Evolutionary conservation across 2,797 vertebrate species (phyloP).

Genomic region (Triplophysa yarkandensis): DNA sequence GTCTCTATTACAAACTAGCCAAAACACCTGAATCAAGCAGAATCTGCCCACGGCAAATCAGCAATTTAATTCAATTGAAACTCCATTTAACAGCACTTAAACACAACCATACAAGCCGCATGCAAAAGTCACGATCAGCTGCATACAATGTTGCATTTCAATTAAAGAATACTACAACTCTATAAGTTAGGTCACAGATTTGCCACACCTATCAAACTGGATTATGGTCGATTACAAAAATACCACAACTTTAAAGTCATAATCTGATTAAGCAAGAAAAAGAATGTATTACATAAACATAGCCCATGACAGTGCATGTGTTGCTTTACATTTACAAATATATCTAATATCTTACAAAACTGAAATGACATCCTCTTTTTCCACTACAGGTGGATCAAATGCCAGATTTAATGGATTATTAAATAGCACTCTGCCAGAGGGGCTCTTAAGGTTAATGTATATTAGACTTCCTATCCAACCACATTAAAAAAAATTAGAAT

Average conservation of each 20-base stretch:
- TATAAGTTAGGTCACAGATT: not conserved
- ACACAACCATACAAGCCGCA: not conserved
- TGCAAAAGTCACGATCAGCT: not conserved
- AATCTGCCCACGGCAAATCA: constrained; percentile 24
- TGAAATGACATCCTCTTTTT: not conserved
- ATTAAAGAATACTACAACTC: not conserved
- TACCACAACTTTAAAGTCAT: not conserved
- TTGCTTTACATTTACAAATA: not conserved
- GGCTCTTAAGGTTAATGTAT: not conserved
- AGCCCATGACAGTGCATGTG: not conserved
- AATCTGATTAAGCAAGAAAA: not conserved
- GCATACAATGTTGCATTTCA: not conserved
- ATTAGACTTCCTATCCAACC: not conserved
- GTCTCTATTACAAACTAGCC: constrained; percentile 34
- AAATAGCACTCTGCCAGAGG: not conserved
- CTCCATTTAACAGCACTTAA: constrained; percentile 4
- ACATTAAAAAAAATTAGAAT: not conserved
- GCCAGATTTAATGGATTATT: not conserved
- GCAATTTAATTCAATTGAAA: constrained; percentile 22
- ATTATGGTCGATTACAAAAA: not conserved
- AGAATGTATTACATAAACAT: not conserved
- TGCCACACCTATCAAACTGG: not conserved
- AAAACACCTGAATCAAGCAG: constrained; percentile 22
- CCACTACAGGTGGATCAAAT: not conserved
- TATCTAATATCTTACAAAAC: not conserved